Evolutionary conservation across 2,888 invertebrate genomes (phyloP), one percentile per base, ranked within the genome.

Genomic region (Caenorhabditis angaria): DNA sequence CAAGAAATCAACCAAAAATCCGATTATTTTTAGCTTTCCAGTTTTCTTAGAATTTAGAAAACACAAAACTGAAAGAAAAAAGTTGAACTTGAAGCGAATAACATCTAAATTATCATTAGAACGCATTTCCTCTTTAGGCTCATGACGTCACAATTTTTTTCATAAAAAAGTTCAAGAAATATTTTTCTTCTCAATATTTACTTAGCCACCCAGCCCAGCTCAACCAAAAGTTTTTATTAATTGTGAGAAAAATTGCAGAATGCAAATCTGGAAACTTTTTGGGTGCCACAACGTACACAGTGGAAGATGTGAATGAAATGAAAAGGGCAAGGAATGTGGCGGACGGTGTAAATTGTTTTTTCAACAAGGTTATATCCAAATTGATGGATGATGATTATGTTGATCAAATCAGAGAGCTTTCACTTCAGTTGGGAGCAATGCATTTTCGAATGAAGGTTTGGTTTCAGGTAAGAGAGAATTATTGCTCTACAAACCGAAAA

Each of bases 371-470:
- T 6, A 73, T 77, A 1, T 69, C 69, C 29, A 74, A 71, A 28
- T 51, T 74, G 6, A 66, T 65, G 60, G 66, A 69, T 22, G 47
- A 61, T 0, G 65, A 71, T 35, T 64, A 58, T 54, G 47, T 72
- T 20, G 65, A 61, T n/a, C 74, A 77, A 58, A 69, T 77, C 24
- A 58, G 65, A 20, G 62, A 69, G 24, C 61, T 74, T 35, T 71
- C 74, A n/a, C 64, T 71, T 24, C 71, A 74, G 50, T 64, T 77
- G 10, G 77, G 77, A n/a, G 77, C 77, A 53, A 65, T 74, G 66
- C 77, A 77, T 47, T 77, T 74, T 57, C 56, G 71, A 24, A 71
- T 69, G 68, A 68, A 73, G 32, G 77, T 77, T 12, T 77, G 74
- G 74, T 77, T 77, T 27, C 62, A 62, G 32, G 61, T 61, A 35